Conservation (phyloP, 1,140 invertebrate species). For the Apolygus lucorum region DNA sequence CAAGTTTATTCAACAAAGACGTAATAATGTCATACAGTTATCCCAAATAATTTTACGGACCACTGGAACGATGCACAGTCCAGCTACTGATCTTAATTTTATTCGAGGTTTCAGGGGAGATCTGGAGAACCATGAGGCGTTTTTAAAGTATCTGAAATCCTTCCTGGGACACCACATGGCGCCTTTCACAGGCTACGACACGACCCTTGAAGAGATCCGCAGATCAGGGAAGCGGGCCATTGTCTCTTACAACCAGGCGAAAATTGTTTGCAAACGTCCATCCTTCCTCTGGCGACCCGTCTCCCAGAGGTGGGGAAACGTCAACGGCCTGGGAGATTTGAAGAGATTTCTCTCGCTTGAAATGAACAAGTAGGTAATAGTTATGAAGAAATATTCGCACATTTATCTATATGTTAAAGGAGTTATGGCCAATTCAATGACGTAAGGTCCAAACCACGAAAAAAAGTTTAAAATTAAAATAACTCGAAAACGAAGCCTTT, state of each 20-base stretch:
- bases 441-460: neutral
- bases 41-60: neutral
- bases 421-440: neutral
- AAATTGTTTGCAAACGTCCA: slow-evolving; percentile 33
- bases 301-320: slow-evolving; percentile 53
- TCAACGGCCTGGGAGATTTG: slow-evolving; percentile 42
- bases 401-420: neutral
- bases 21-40: neutral
- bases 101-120: neutral
- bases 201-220: slow-evolving; percentile 46
- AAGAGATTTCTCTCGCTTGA: slow-evolving; percentile 35
- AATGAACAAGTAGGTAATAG: neutral
- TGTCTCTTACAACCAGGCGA: slow-evolving; percentile 47
- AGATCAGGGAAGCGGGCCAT: slow-evolving; percentile 44
- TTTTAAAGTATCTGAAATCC: slow-evolving; percentile 20
- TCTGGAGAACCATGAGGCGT: slow-evolving; percentile 13
- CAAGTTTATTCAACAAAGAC: neutral
- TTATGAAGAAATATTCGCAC: neutral
- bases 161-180: neutral
- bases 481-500: neutral
- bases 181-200: slow-evolving; percentile 38
- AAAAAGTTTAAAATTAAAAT: neutral
- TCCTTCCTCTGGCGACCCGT: slow-evolving; percentile 41
- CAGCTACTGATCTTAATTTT: too few species aligned
- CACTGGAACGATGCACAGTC: neutral